Conservation (phyloP, 2,113 vertebrate genomes). For the Catharus minimus region DNA sequence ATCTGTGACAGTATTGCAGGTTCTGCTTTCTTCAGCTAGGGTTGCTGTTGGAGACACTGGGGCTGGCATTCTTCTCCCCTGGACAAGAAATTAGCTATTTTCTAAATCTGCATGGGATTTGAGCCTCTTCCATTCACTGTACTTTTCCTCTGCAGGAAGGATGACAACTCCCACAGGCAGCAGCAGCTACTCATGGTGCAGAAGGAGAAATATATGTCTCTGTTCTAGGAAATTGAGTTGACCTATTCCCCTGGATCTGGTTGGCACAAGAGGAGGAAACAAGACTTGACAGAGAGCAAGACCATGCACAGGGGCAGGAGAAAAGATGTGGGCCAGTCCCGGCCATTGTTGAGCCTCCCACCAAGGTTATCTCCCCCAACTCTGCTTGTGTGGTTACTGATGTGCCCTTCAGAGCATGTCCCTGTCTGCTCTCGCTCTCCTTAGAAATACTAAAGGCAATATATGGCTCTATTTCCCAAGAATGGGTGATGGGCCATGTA, state of each 20-base stretch:
- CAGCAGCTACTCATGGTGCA: neutral
- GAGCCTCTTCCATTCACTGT: neutral
- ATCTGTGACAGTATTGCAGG: neutral
- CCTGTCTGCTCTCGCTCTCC: neutral
- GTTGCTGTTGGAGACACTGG: neutral
- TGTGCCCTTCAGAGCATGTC: neutral
- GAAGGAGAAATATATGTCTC: neutral
- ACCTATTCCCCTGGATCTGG: neutral
- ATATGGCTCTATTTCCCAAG: neutral
- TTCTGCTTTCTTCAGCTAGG: neutral
- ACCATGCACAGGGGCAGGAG: neutral
- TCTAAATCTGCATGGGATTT: neutral
- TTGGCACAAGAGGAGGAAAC: neutral
- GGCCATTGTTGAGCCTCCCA: neutral
- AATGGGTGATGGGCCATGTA: neutral
- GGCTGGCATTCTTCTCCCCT: neutral
- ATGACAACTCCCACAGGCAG: neutral
- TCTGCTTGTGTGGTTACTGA: neutral
- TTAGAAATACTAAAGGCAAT: neutral
- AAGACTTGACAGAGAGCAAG: neutral
- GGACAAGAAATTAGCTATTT: neutral
- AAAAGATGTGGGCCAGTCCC: neutral
- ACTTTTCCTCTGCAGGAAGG: neutral
- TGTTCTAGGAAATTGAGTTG: constrained; percentile 6
- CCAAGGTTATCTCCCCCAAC: neutral